Conservation (phyloP, 2,888 invertebrate genomes). For the Calliopum simillimum region DNA sequence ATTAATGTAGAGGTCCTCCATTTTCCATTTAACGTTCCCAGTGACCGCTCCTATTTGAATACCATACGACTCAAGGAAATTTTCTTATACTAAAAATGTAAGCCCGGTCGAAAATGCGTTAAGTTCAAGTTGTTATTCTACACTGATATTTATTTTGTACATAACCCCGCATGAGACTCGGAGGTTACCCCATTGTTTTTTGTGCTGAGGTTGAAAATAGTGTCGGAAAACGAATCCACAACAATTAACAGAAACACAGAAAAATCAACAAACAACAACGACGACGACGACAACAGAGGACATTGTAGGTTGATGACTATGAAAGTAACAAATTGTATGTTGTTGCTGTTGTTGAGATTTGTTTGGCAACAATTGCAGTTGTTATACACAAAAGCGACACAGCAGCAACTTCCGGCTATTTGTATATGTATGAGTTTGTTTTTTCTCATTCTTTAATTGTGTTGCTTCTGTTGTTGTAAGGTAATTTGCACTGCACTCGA, state of each 20-base stretch:
- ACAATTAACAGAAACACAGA: slow-evolving; percentile 64
- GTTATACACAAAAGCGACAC: slow-evolving; percentile 8
- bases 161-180: slow-evolving; percentile 50
- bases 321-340: background rate
- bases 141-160: slow-evolving; percentile 15
- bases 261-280: slow-evolving; percentile 60
- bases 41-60: too few relatives aligned
- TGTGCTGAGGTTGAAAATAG: slow-evolving; percentile 65
- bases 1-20: too few relatives aligned
- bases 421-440: slow-evolving; percentile 2
- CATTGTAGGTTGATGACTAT: background rate
- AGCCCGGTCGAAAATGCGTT: background rate
- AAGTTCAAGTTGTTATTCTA: background rate
- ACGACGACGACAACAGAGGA: slow-evolving; percentile 9
- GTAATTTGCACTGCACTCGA: background rate
- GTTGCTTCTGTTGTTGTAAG: background rate
- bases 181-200: slow-evolving; percentile 54
- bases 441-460: slow-evolving; percentile 3
- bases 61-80: too few relatives aligned
- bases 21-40: too few relatives aligned
- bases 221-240: slow-evolving; percentile 67
- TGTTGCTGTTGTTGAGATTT: slow-evolving; percentile 23
- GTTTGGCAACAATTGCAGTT: slow-evolving; percentile 1
- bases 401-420: slow-evolving; percentile 31
- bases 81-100: too few relatives aligned